Evolutionary conservation across 2,113 vertebrate genomes (phyloP).

Genomic region (Engraulis encrasicolus): DNA sequence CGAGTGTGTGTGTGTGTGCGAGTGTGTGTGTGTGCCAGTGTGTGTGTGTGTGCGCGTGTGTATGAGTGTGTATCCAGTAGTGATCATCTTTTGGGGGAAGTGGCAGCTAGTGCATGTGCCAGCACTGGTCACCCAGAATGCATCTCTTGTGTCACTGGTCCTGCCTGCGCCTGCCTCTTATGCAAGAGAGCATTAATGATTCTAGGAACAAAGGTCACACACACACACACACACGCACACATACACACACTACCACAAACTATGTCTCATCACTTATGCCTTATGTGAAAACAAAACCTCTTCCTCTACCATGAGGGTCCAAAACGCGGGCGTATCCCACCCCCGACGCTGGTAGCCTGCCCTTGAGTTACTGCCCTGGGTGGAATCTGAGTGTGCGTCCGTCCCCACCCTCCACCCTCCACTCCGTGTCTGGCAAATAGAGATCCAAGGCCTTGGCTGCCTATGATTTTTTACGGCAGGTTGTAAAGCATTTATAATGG

Average conservation of each 20-base stretch:
- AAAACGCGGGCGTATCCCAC: background rate
- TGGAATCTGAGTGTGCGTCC: background rate
- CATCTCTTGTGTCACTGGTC: slow-evolving; percentile 26
- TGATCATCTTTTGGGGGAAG: background rate
- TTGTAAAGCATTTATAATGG: slow-evolving; percentile 59
- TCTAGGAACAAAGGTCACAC: slow-evolving; percentile 44
- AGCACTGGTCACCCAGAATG: slow-evolving; percentile 20
- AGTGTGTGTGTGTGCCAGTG: background rate
- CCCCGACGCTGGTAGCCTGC: background rate
- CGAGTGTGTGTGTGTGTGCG: background rate
- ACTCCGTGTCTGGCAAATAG: slow-evolving; percentile 30
- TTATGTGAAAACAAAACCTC: background rate
- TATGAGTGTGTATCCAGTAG: background rate
- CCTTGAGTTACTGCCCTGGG: background rate
- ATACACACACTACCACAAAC: background rate
- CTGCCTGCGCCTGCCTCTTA: slow-evolving; percentile 29
- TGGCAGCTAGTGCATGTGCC: background rate
- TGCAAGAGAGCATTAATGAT: slow-evolving; percentile 35
- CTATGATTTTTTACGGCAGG: slow-evolving; percentile 49
- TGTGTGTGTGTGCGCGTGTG: background rate
- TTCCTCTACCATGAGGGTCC: background rate
- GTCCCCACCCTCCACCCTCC: no score
- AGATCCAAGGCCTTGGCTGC: slow-evolving; percentile 48
- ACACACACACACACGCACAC: slow-evolving; percentile 13
- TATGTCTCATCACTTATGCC: background rate